Base-by-base conservation (phyloP, 2,797 vertebrate species). In the Danio kyathit region DNA sequence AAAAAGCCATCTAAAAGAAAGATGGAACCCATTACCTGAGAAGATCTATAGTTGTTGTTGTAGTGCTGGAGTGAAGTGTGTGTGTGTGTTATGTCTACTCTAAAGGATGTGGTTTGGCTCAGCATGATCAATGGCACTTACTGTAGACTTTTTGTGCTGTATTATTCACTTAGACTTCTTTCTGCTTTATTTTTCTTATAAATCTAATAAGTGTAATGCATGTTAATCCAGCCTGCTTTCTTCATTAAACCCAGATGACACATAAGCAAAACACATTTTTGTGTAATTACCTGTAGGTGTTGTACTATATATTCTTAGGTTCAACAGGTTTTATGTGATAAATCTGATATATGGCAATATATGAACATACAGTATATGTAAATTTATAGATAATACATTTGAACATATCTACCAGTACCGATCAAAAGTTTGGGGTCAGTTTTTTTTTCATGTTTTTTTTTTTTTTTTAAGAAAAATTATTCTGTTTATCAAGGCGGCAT, bases 171-270 rank as follows among this genome's bases (percentile, higher is more conserved):
- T 43, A 51, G 41, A 17, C 44, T 19, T 52, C 4, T 65, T 51
- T 41, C 43, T 19, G 43, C 77, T 90, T 87, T 87, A 85, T 85
- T 82, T 81, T 88, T 89, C 61, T 40, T 38, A 86, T 81, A 73
- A 79, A 82, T 85, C 81, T 82, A 88, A 88, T 90, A 87, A 86
- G 88, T 83, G 82, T 86, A 74, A 83, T 52, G 66, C 77, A 19
- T 46, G 83, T 78, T 83, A 79, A 80, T 87, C 80, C 61, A 40
- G 86, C 81, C 85, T 90, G 91, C 86, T 89, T 90, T 88, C 56
- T 71, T 79, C 81, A 89, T 93, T 84, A 67, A 61, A 66, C 82
- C 86, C 56, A 76, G 8, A 63, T 19, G 16, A 14, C 38, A 44
- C 43, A 63, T 2, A 48, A 76, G 40, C 48, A 16, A 56, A 7